Conservation (phyloP, 2,888 invertebrate species). For the Thymelicus sylvestris region DNA sequence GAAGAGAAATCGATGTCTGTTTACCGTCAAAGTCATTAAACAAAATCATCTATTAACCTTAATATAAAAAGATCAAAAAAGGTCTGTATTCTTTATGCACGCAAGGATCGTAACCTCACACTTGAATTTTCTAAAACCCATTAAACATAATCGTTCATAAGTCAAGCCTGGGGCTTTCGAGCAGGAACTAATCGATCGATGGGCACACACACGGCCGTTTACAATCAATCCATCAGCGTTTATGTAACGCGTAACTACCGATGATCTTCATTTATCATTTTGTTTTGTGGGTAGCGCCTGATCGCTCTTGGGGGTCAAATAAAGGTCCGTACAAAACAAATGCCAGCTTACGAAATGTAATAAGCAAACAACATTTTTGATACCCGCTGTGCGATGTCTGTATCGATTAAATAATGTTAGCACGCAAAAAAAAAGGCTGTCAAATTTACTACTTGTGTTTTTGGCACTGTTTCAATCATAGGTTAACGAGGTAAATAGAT, state of each 20-base stretch:
- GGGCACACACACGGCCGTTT: conserved; percentile 69
- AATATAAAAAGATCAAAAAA: conserved; percentile 64
- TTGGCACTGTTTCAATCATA: conserved; percentile 1
- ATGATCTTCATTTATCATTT: conserved; percentile 82
- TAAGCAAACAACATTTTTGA: conserved; percentile 59
- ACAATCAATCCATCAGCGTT: conserved; percentile 84
- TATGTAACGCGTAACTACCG: conserved; percentile 81
- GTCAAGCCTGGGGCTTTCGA: conserved; percentile 64
- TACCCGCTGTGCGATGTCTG: conserved; percentile 35
- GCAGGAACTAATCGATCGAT: conserved; percentile 81
- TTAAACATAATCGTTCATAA: conserved; percentile 79
- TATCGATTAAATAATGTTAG: conserved; percentile 29
- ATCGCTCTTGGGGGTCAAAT: conserved; percentile 74
- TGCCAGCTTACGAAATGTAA: conserved; percentile 63
- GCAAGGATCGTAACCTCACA: conserved; percentile 66
- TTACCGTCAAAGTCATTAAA: conserved; percentile 55
- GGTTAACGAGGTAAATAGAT: background rate
- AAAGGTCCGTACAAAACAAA: conserved; percentile 62
- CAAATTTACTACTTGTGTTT: conserved; percentile 8
- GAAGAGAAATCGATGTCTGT: conserved; percentile 17
- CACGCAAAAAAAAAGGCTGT: conserved; percentile 24
- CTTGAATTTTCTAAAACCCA: conserved; percentile 76
- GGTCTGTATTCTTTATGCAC: conserved; percentile 59
- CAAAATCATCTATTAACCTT: conserved; percentile 58
- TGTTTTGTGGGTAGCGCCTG: conserved; percentile 77